phyloP scores from a whole-genome alignment of 2,113 vertebrate genomes.

The Boleophthalmus pectinirostris region DNA sequence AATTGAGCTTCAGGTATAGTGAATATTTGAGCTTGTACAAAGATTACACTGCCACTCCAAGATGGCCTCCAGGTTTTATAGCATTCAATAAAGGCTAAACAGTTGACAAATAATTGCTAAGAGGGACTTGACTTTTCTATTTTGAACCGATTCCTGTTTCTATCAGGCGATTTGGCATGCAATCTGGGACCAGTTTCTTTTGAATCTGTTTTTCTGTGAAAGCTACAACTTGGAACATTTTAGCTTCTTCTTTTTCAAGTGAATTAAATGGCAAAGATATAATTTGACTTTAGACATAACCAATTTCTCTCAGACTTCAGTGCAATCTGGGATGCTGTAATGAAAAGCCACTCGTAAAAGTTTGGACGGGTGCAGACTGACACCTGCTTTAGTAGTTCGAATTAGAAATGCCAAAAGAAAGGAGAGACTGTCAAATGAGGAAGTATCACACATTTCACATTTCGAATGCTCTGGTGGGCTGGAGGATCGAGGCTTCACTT shows the following conservation, averaged over 20 bases:
- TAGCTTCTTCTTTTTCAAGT: constrained; percentile 51
- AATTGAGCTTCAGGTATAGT: neutral
- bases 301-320: constrained; percentile 70
- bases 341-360: constrained; percentile 63
- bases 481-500: constrained; percentile 51
- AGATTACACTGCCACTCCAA: constrained; percentile 20
- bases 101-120: constrained; percentile 46
- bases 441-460: constrained; percentile 61
- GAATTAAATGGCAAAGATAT: constrained; percentile 74
- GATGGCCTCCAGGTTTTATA: constrained; percentile 13
- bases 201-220: constrained; percentile 46
- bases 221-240: constrained; percentile 50
- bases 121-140: constrained; percentile 47
- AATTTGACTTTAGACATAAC: constrained; percentile 79
- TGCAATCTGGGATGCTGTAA: constrained; percentile 64
- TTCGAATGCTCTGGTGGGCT: constrained; percentile 61
- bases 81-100: constrained; percentile 31
- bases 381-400: constrained; percentile 75
- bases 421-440: constrained; percentile 69
- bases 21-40: neutral
- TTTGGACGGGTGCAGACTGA: constrained; percentile 72
- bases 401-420: constrained; percentile 79
- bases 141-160: constrained; percentile 51
- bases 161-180: constrained; percentile 58
- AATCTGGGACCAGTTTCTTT: constrained; percentile 54